These are phyloP conservation scores for Gallirallus australis DNA, from an alignment of 2,797 vertebrate genomes.

Conservation along the genomic window DNA sequence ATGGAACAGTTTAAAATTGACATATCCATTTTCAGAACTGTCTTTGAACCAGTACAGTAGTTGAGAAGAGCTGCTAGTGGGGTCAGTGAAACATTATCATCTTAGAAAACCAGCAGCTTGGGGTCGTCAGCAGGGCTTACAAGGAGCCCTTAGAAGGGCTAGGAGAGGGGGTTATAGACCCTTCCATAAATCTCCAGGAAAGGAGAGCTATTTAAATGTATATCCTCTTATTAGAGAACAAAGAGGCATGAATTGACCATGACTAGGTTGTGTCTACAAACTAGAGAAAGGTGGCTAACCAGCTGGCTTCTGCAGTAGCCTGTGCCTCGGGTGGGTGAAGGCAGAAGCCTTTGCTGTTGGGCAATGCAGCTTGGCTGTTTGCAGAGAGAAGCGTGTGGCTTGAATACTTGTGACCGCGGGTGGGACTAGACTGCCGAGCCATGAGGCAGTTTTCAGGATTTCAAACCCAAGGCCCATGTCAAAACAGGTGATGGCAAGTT, in stretches of 20 bases:
- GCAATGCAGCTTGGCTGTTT: neutral
- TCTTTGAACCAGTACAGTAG: neutral
- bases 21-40: neutral
- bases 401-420: neutral
- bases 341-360: neutral
- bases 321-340: fast-evolving
- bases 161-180: neutral
- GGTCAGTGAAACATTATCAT: neutral
- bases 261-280: neutral
- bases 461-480: neutral
- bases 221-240: neutral
- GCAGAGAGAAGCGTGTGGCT: neutral
- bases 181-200: neutral
- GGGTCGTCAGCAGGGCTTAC: neutral
- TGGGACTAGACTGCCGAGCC: neutral
- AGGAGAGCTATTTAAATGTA: neutral
- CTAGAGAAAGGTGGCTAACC: neutral
- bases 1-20: neutral
- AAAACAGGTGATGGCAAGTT: neutral
- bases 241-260: neutral
- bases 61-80: neutral
- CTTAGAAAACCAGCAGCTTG: neutral
- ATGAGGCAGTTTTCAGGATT: neutral
- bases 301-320: neutral
- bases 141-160: neutral